phyloP scores from a whole-genome alignment of 2,888 invertebrate genomes.

The Cetonia aurata region DNA sequence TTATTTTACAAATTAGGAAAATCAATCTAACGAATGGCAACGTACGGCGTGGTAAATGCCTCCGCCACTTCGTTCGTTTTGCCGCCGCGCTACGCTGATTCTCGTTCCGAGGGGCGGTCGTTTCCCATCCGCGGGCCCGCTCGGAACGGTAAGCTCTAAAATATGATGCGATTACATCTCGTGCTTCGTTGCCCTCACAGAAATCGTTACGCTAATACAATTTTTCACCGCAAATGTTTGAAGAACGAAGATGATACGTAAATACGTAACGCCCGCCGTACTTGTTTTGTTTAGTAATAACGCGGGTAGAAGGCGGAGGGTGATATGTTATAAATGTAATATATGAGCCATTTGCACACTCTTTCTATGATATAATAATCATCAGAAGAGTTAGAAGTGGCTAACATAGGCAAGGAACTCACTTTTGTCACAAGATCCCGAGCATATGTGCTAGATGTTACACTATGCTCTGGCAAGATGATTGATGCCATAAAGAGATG shows the following conservation, averaged over 20 bases:
- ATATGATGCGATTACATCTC: conserved; percentile 54
- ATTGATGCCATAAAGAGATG: no score
- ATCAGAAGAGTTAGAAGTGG: no score
- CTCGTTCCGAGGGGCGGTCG: conserved; percentile 19
- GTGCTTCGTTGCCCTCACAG: conserved; percentile 49
- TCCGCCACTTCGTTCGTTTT: conserved; percentile 22
- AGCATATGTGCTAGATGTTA: no score
- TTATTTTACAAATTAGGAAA: conserved; percentile 57
- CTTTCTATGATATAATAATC: no score
- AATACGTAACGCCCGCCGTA: conserved; percentile 16
- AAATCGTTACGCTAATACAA: conserved; percentile 46
- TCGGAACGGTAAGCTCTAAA: conserved; percentile 49
- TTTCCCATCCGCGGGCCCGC: neutral
- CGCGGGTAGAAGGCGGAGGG: neutral
- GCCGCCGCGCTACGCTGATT: conserved; percentile 14
- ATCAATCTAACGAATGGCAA: conserved; percentile 52
- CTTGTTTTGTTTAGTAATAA: conserved; percentile 23
- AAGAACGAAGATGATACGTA: conserved; percentile 42
- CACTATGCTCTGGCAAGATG: no score
- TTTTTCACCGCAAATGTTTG: conserved; percentile 47
- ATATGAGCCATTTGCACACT: no score
- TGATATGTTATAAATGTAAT: no score
- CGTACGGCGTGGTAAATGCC: conserved; percentile 35
- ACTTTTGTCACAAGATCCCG: no score
- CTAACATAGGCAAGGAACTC: no score